These are phyloP conservation scores for Pomacea maculata DNA, from an alignment of 1,140 invertebrate genomes.

Conservation along the genomic window DNA sequence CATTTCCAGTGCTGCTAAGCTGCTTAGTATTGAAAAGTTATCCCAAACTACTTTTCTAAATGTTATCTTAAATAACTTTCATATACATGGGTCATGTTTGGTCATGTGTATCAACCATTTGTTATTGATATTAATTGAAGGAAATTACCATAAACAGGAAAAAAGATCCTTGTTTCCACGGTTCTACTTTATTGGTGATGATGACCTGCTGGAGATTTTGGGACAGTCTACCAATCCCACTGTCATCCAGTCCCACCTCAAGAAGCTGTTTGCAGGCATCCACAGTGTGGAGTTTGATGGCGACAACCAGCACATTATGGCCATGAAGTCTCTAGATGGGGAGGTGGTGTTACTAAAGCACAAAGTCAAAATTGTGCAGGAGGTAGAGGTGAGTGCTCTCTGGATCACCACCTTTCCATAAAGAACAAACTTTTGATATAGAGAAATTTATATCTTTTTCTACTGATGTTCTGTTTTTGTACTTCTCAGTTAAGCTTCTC, in stretches of 20 bases:
- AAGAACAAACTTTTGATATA: not conserved
- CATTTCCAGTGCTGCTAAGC: not conserved
- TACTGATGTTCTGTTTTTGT: no score
- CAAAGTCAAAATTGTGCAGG: constrained; percentile 78
- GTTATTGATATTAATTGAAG: not conserved
- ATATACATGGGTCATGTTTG: no score
- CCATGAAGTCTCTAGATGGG: constrained; percentile 83
- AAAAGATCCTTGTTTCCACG: constrained; percentile 93
- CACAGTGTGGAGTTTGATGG: constrained; percentile 76
- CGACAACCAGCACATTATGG: constrained; percentile 73
- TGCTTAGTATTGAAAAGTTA: no score
- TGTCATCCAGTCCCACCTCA: constrained; percentile 91
- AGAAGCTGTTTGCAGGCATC: constrained; percentile 94
- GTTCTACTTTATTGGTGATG: constrained; percentile 96
- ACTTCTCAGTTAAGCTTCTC: no score
- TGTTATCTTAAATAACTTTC: no score
- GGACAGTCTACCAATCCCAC: constrained; percentile 85
- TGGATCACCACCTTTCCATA: not conserved
- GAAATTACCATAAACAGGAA: constrained; percentile 71
- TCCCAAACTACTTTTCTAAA: no score
- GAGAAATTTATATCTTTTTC: not conserved
- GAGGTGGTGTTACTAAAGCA: constrained; percentile 83
- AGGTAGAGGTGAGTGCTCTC: constrained; percentile 78
- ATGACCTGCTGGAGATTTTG: constrained; percentile 92
- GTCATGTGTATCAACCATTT: no score